Percentiles rank a stretch among this genome's conserved stretches.
Conservation (phyloP, 2,113 vertebrate species). For the Panthera leo region DNA sequence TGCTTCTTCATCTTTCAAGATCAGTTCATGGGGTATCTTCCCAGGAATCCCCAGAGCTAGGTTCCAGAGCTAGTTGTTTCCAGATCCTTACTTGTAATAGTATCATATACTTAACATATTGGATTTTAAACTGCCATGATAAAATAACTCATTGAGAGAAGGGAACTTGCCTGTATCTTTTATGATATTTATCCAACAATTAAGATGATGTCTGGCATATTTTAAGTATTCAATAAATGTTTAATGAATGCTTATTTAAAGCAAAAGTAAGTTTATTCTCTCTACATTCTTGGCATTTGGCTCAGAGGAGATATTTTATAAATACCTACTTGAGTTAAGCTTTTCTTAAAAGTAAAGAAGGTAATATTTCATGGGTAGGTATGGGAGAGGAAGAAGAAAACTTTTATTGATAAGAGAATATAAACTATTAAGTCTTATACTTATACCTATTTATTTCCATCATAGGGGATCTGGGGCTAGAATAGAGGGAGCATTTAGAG, state of each 20-base stretch:
- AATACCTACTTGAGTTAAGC: not conserved
- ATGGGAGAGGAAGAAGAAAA: not conserved
- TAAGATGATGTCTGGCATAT: not conserved
- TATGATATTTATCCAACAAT: not conserved
- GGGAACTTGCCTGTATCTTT: not conserved
- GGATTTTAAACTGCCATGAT: constrained; percentile 4
- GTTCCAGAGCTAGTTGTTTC: not conserved
- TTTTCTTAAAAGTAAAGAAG: constrained; percentile 43
- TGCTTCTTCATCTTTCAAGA: not conserved
- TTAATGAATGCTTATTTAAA: constrained; percentile 30
- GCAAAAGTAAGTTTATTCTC: not conserved
- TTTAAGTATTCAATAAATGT: not conserved
- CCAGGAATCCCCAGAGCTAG: not conserved
- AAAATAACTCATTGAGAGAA: constrained; percentile 36
- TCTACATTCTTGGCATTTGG: not conserved
- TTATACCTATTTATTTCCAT: not conserved
- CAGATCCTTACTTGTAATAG: not conserved
- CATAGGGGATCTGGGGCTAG: not conserved
- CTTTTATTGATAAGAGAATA: not conserved
- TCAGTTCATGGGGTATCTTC: not conserved
- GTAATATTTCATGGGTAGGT: not conserved
- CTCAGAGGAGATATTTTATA: not conserved
- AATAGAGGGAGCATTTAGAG: not conserved
- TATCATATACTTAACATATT: not conserved
- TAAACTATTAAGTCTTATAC: not conserved